These are phyloP conservation scores for Zaprionus africanus DNA, from an alignment of 1,140 invertebrate genomes.

Conservation along the genomic window DNA sequence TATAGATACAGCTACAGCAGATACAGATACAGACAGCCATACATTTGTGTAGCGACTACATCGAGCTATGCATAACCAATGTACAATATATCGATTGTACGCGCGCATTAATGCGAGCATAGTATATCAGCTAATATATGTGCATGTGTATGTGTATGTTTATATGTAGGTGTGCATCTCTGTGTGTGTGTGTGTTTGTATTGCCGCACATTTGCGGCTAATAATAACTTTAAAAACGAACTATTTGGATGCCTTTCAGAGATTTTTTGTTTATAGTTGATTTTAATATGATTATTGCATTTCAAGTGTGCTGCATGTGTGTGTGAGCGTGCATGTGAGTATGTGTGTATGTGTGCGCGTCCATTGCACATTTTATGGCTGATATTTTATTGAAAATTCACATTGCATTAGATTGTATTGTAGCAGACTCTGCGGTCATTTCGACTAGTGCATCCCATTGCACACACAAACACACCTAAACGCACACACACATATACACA, in stretches of 20 bases:
- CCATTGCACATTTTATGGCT: conserved; percentile 4
- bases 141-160: neutral
- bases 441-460: conserved; percentile 29
- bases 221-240: conserved; percentile 83
- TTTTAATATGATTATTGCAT: conserved; percentile 83
- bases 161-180: neutral
- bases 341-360: conserved; percentile 25
- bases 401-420: conserved; percentile 53
- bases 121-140: conserved; percentile 13
- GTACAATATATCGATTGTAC: conserved; percentile 72
- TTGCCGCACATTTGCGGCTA: conserved; percentile 79
- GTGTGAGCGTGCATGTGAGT: conserved; percentile 20
- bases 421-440: conserved; percentile 13
- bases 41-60: conserved; percentile 46
- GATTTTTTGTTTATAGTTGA: conserved; percentile 57
- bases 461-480: conserved; percentile 6
- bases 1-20: conserved; percentile 14
- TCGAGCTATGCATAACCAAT: conserved; percentile 49
- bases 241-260: conserved; percentile 79
- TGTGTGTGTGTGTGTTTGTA: conserved; percentile 42
- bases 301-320: conserved; percentile 60
- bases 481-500: neutral
- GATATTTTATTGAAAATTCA: conserved; percentile 59
- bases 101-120: conserved; percentile 23
- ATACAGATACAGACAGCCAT: conserved; percentile 10